A percentile compares a stretch with the other conserved stretches of the same genome.
These are phyloP conservation scores for Neostethus bicornis DNA, from an alignment of 2,797 vertebrate species.

Conservation along the genomic window DNA sequence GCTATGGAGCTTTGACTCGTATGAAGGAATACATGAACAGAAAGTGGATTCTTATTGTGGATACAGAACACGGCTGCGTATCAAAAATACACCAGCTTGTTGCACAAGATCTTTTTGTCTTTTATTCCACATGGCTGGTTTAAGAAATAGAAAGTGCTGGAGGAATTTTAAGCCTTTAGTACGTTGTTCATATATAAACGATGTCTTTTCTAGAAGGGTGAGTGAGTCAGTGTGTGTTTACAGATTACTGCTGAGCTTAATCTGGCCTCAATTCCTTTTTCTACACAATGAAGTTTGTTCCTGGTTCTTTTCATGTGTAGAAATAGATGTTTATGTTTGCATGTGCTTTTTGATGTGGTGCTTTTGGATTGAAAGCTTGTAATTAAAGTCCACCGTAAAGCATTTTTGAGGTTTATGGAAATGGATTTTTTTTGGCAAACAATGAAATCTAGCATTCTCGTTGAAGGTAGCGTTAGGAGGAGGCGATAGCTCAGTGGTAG, in stretches of 20 bases:
- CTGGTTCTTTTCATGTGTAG: slow-evolving; percentile 21
- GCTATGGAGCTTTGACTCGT: slow-evolving; percentile 72
- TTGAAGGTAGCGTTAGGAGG: not conserved
- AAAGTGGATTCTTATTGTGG: slow-evolving; percentile 61
- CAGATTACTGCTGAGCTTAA: slow-evolving; percentile 22
- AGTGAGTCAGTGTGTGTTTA: slow-evolving; percentile 2
- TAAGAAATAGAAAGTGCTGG: slow-evolving; percentile 26
- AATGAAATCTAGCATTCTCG: not conserved
- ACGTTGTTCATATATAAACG: slow-evolving; percentile 6
- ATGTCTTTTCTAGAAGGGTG: slow-evolving; percentile 13
- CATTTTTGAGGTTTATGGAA: not conserved
- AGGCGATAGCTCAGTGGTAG: too few relatives aligned
- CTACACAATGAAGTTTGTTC: slow-evolving; percentile 20
- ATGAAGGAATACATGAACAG: slow-evolving; percentile 67
- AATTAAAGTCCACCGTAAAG: not conserved
- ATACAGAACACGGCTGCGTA: slow-evolving; percentile 55
- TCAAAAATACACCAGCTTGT: slow-evolving; percentile 32
- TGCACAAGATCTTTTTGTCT: slow-evolving; percentile 30
- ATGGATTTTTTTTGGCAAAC: not conserved
- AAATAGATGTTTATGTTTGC: not conserved
- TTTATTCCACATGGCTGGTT: slow-evolving; percentile 53
- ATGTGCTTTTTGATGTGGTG: slow-evolving; percentile 11
- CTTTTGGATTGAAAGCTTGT: slow-evolving; percentile 10
- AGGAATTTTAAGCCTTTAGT: slow-evolving; percentile 31
- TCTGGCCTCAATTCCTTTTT: slow-evolving; percentile 23